A percentile compares a stretch with the other conserved stretches of the same genome.
phyloP scores from a whole-genome alignment of 2,113 vertebrate genomes.

The Struthio camelus region DNA sequence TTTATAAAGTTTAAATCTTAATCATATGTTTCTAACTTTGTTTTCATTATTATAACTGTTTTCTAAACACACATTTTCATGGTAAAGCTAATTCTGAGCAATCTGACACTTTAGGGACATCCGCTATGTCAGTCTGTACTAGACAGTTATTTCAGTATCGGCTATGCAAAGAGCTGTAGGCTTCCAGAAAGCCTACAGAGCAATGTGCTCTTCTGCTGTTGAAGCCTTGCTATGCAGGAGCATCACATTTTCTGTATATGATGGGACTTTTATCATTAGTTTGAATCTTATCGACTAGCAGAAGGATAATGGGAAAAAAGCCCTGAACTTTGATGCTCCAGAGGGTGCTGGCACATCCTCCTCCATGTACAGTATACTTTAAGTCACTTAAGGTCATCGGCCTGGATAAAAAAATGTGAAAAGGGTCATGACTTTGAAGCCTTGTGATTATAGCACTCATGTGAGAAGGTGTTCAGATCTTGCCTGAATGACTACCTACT shows the following conservation, averaged over 20 bases:
- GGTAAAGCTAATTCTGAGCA: not conserved
- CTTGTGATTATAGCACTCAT: not conserved
- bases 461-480: not conserved
- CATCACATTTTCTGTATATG: not conserved
- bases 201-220: not conserved
- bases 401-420: not conserved
- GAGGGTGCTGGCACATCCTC: rapidly evolving
- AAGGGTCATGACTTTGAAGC: not conserved
- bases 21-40: not conserved
- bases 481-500: not conserved
- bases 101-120: not conserved
- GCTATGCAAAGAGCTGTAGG: not conserved
- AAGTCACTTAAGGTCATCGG: not conserved
- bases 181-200: not conserved
- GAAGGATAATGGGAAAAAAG: not conserved
- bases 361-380: not conserved
- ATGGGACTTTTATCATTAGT: not conserved
- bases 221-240: not conserved
- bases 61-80: not conserved
- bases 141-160: not conserved
- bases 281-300: not conserved
- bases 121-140: not conserved
- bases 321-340: not conserved
- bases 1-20: not conserved
- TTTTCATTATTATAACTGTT: not conserved